These are phyloP conservation scores for Distichodus sexfasciatus DNA, from an alignment of 2,797 vertebrate species.

Conservation along the genomic window DNA sequence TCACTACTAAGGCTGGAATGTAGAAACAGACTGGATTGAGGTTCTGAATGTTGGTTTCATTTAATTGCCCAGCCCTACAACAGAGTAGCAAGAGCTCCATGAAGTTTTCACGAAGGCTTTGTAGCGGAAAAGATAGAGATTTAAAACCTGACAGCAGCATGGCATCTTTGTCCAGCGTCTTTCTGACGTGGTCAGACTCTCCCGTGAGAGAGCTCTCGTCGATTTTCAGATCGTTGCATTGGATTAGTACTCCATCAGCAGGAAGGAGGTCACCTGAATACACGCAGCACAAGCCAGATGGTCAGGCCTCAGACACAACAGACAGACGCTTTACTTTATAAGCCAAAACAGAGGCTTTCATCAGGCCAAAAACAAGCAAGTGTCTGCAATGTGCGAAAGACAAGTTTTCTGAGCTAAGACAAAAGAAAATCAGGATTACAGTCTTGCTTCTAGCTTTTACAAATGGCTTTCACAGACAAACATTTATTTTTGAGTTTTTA, in stretches of 20 bases:
- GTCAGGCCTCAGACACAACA: conserved; percentile 31
- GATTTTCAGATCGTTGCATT: conserved; percentile 95
- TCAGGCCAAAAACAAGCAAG: background rate
- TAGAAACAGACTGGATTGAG: no score
- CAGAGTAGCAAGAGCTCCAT: no score
- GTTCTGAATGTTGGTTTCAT: no score
- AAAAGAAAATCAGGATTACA: background rate
- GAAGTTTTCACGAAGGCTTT: no score
- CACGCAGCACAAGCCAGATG: conserved; percentile 41
- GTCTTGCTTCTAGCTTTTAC: no score
- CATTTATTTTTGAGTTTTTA: no score
- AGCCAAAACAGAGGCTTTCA: conserved; percentile 33
- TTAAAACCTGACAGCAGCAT: conserved; percentile 91
- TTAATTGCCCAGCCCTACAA: no score
- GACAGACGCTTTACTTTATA: conserved; percentile 26
- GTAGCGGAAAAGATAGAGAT: background rate
- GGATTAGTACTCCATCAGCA: conserved; percentile 90
- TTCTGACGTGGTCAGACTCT: conserved; percentile 96
- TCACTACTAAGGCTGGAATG: no score
- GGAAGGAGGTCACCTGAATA: conserved; percentile 93
- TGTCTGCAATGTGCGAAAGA: background rate
- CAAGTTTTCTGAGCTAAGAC: background rate
- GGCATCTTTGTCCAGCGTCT: conserved; percentile 87
- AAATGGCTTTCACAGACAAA: no score
- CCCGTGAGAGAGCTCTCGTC: conserved; percentile 97